Evolutionary conservation across 2,797 vertebrate genomes (phyloP).

Genomic region (Heterohyrax brucei): DNA sequence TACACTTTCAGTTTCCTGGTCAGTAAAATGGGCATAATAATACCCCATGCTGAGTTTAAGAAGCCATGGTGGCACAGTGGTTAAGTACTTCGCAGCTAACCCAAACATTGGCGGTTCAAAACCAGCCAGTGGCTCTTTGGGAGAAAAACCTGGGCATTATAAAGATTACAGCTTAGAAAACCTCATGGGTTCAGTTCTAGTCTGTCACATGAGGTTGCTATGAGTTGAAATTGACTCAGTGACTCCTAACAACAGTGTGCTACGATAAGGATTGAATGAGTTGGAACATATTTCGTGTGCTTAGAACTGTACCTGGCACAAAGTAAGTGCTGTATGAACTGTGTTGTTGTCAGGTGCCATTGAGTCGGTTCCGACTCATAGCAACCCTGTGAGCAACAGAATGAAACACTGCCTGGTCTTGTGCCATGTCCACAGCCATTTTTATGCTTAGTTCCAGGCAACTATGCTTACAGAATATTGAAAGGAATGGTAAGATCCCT

Average conservation of each 20-base stretch:
- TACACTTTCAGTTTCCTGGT: conserved; percentile 35
- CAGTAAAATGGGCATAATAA: conserved; percentile 51
- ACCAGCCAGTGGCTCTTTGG: not conserved
- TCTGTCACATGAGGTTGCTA: not conserved
- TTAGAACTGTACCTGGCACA: not conserved
- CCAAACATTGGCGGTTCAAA: not conserved
- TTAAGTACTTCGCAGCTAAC: not conserved
- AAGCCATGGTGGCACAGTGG: not conserved
- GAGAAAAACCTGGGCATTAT: not conserved
- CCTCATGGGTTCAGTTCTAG: not conserved
- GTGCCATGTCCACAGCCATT: no score
- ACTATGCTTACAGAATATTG: not conserved
- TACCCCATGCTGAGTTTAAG: not conserved
- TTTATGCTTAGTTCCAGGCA: not conserved
- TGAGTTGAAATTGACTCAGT: not conserved
- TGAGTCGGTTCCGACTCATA: no score
- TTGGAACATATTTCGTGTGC: not conserved
- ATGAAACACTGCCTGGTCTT: no score
- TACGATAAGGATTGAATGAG: not conserved
- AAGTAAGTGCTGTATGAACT: not conserved
- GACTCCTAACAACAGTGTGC: not conserved
- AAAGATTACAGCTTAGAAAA: not conserved
- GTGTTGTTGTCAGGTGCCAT: no score
- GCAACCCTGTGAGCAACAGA: no score
- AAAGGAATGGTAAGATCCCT: not conserved